These are phyloP conservation scores for Oegoconia quadripuncta DNA, from an alignment of 2,888 invertebrate genomes.

Conservation along the genomic window DNA sequence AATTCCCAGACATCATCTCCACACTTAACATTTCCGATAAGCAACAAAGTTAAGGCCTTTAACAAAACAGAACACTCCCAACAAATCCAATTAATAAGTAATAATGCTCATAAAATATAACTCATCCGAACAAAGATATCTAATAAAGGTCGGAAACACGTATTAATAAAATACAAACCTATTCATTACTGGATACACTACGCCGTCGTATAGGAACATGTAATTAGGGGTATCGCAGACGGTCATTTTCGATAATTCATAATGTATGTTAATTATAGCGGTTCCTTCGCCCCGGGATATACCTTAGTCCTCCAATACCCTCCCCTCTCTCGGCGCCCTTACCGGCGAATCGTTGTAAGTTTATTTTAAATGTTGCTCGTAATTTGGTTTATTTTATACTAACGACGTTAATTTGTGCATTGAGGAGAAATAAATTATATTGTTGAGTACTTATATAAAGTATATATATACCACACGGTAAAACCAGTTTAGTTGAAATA, in stretches of 20 bases:
- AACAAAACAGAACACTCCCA: slow-evolving; percentile 26
- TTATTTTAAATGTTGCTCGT: no score
- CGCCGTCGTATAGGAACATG: slow-evolving; percentile 39
- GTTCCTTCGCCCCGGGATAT: slow-evolving; percentile 55
- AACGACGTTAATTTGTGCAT: no score
- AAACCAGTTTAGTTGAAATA: no score
- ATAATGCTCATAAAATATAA: slow-evolving; percentile 53
- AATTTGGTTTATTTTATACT: no score
- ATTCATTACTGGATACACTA: slow-evolving; percentile 50
- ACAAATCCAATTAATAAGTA: slow-evolving; percentile 59
- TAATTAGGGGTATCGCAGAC: slow-evolving; percentile 67
- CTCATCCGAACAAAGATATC: slow-evolving; percentile 61
- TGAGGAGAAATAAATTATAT: no score
- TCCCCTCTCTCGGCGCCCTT: slow-evolving; percentile 21
- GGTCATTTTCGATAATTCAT: slow-evolving; percentile 75
- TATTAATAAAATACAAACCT: slow-evolving; percentile 66
- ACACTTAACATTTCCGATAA: slow-evolving; percentile 4
- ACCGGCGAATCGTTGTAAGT: neutral
- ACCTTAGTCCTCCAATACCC: slow-evolving; percentile 26
- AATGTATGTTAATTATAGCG: slow-evolving; percentile 77
- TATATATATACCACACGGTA: no score
- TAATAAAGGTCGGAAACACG: slow-evolving; percentile 56
- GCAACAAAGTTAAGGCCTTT: neutral
- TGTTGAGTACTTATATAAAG: no score
- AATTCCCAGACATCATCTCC: no score